A percentile compares a stretch with the other conserved stretches of the same genome.
Evolutionary conservation across 2,797 vertebrate species (phyloP).

Genomic region (Paedocypris micromegethes): DNA sequence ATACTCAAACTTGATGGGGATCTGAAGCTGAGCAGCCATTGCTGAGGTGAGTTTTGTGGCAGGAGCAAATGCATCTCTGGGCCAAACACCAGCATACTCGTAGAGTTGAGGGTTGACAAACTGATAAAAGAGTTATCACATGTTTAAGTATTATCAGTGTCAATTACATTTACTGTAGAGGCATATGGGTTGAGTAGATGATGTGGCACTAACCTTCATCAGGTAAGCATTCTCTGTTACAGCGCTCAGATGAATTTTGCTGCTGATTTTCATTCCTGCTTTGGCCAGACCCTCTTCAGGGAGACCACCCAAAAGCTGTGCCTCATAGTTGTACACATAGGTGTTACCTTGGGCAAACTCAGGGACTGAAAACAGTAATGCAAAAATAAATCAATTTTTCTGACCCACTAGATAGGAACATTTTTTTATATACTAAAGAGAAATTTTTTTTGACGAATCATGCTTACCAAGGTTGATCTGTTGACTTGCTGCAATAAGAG

Average conservation of each 20-base stretch:
- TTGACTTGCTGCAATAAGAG: slow-evolving; percentile 56
- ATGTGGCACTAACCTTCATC: slow-evolving; percentile 64
- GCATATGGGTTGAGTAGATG: background rate
- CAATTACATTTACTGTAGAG: background rate
- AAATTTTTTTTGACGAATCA: background rate
- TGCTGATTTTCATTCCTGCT: slow-evolving; percentile 70
- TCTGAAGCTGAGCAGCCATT: slow-evolving; percentile 56
- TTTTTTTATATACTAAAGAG: background rate
- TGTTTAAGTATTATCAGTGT: background rate
- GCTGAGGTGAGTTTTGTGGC: slow-evolving; percentile 59
- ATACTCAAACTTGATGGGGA: slow-evolving; percentile 65
- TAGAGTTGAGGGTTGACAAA: slow-evolving; percentile 54
- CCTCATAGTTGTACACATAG: slow-evolving; percentile 72
- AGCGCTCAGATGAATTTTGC: slow-evolving; percentile 70
- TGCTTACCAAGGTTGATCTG: slow-evolving; percentile 59
- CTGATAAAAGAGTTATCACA: slow-evolving; percentile 44
- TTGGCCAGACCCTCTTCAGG: slow-evolving; percentile 70
- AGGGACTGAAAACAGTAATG: slow-evolving; percentile 54
- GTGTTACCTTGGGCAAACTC: slow-evolving; percentile 62
- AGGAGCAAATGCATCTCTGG: slow-evolving; percentile 50
- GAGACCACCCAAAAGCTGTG: slow-evolving; percentile 61
- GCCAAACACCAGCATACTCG: slow-evolving; percentile 64
- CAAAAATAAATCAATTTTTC: too few species aligned
- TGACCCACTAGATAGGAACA: background rate
- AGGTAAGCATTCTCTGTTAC: slow-evolving; percentile 57